Conservation (phyloP, 2,888 invertebrate species). For the Pandemis cinnamomeana region DNA sequence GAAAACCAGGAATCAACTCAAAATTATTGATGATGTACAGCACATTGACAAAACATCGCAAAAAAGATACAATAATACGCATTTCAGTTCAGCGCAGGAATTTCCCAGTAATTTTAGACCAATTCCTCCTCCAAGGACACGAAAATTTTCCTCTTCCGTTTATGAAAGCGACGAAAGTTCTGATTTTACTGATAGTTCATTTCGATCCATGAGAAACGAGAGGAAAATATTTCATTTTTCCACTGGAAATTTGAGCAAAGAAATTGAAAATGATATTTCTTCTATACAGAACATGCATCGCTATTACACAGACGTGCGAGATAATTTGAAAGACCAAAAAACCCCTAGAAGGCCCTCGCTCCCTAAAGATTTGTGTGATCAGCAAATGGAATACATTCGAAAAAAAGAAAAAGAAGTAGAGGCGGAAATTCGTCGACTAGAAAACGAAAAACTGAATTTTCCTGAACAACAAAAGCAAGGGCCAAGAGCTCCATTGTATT, state of each 20-base stretch:
- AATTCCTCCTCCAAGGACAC: constrained; percentile 73
- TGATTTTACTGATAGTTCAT: constrained; percentile 70
- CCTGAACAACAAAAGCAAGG: constrained; percentile 53
- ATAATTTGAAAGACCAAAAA: constrained; percentile 53
- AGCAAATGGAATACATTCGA: constrained; percentile 87
- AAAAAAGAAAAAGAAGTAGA: constrained; percentile 88
- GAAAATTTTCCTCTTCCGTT: constrained; percentile 67
- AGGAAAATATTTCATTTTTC: constrained; percentile 76
- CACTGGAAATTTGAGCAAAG: constrained; percentile 76
- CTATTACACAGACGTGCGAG: constrained; percentile 64
- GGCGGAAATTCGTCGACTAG: constrained; percentile 86
- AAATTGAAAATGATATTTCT: constrained; percentile 78
- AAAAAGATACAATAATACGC: constrained; percentile 44
- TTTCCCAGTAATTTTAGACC: constrained; percentile 62
- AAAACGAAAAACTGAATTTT: constrained; percentile 77
- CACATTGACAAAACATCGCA: constrained; percentile 49
- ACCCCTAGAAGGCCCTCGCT: constrained; percentile 83
- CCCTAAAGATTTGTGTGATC: constrained; percentile 86
- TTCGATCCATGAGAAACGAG: constrained; percentile 70
- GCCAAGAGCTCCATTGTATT: constrained; percentile 71
- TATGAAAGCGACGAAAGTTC: constrained; percentile 80
- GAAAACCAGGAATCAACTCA: constrained; percentile 53
- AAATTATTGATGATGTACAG: constrained; percentile 54
- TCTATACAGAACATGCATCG: constrained; percentile 79
- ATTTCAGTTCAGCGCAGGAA: constrained; percentile 47